Conservation (phyloP, 2,888 invertebrate genomes). For the Netelia inedita region DNA sequence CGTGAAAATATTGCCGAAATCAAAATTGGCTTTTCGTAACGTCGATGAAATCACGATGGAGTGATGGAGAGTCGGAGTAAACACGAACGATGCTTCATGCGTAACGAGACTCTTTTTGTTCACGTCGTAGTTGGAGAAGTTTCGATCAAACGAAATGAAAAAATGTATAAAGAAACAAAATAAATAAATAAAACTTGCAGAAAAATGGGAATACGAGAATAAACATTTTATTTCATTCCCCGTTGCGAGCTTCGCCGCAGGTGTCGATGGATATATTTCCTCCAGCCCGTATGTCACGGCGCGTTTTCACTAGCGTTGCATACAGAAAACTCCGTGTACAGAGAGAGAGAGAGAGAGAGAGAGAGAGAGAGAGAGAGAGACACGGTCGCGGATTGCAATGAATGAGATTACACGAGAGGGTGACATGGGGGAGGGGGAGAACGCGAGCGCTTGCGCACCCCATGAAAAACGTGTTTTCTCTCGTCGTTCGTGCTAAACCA, state of each 20-base stretch:
- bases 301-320: constrained; percentile 23
- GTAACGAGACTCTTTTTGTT: too few relatives aligned
- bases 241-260: constrained; percentile 11
- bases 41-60: too few relatives aligned
- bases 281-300: not conserved
- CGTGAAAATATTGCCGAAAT: not conserved
- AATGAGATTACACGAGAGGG: constrained; percentile 51
- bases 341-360: not conserved
- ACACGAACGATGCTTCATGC: too few relatives aligned
- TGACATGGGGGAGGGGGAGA: too few relatives aligned
- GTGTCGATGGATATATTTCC: constrained; percentile 34
- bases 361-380: not conserved
- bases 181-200: constrained; percentile 15
- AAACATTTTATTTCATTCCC: constrained; percentile 4
- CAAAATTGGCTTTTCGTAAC: not conserved
- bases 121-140: too few relatives aligned
- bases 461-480: constrained; percentile 34
- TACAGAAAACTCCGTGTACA: constrained; percentile 9
- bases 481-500: not conserved
- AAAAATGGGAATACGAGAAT: constrained; percentile 14
- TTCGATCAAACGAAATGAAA: too few relatives aligned
- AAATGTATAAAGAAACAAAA: not conserved
- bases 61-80: too few relatives aligned
- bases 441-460: constrained; percentile 7
- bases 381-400: constrained; percentile 43